These are phyloP conservation scores for Tromatobia lineatoria DNA, from an alignment of 2,888 invertebrate species.

Conservation along the genomic window DNA sequence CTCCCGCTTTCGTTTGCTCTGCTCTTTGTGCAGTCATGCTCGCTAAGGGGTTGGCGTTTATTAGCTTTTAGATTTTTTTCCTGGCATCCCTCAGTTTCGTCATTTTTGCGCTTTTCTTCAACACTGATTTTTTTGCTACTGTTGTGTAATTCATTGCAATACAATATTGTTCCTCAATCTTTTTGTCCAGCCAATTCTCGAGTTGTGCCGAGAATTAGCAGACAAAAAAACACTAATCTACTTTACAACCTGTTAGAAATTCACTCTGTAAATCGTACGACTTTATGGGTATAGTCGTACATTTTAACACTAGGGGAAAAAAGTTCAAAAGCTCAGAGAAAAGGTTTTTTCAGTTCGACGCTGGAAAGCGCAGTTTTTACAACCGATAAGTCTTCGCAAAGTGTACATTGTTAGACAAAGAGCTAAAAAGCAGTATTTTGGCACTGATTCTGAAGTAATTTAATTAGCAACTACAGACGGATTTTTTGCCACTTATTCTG, in stretches of 20 bases:
- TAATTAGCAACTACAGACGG: too few relatives aligned
- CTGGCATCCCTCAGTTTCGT: background rate
- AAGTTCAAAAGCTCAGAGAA: too few relatives aligned
- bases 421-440: background rate
- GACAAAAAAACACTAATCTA: too few relatives aligned
- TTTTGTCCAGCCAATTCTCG: background rate
- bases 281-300: background rate
- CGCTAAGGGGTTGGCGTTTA: constrained; percentile 15
- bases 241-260: too few relatives aligned
- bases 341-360: too few relatives aligned
- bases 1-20: background rate
- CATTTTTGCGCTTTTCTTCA: background rate
- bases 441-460: background rate
- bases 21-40: constrained; percentile 27
- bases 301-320: too few relatives aligned
- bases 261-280: background rate
- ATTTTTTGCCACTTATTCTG: too few relatives aligned
- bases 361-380: too few relatives aligned
- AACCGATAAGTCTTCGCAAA: too few relatives aligned
- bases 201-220: too few relatives aligned
- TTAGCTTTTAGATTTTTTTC: constrained; percentile 29
- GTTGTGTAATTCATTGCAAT: background rate
- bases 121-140: background rate
- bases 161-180: background rate
- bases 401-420: too few relatives aligned